A percentile compares a stretch with the other conserved stretches of the same genome.
Evolutionary conservation across 2,113 vertebrate species (phyloP).

Genomic region (Myrmophylax atrothorax): DNA sequence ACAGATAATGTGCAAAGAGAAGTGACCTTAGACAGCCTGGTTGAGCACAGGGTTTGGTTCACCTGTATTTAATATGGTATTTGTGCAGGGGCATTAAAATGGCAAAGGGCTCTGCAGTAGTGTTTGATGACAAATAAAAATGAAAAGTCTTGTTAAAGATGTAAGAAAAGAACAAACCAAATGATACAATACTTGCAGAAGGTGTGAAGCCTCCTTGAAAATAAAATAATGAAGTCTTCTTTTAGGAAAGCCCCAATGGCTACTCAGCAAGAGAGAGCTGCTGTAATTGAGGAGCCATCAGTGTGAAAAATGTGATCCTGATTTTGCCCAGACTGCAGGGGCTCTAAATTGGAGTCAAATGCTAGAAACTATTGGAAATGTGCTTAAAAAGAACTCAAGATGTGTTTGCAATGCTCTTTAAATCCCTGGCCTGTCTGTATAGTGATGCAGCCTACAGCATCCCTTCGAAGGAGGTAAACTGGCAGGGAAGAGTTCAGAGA

Average conservation of each 20-base stretch:
- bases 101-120: background rate
- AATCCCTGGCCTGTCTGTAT: background rate
- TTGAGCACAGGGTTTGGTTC: background rate
- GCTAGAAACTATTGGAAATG: background rate
- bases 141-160: background rate
- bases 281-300: background rate
- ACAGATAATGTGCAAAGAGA: background rate
- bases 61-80: background rate
- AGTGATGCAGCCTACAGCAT: background rate
- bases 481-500: background rate
- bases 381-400: background rate
- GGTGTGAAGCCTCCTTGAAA: background rate
- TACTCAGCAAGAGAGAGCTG: background rate
- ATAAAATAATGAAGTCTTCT: background rate
- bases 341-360: background rate
- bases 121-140: background rate
- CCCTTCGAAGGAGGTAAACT: background rate
- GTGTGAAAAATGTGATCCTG: background rate
- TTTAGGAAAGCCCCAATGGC: background rate
- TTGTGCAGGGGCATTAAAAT: background rate
- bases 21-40: background rate
- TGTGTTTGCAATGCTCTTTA: background rate
- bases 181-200: background rate
- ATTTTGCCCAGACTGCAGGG: background rate
- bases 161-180: background rate